Base-by-base conservation (phyloP, 1,140 invertebrate species). In the Hylaeus anthracinus region DNA sequence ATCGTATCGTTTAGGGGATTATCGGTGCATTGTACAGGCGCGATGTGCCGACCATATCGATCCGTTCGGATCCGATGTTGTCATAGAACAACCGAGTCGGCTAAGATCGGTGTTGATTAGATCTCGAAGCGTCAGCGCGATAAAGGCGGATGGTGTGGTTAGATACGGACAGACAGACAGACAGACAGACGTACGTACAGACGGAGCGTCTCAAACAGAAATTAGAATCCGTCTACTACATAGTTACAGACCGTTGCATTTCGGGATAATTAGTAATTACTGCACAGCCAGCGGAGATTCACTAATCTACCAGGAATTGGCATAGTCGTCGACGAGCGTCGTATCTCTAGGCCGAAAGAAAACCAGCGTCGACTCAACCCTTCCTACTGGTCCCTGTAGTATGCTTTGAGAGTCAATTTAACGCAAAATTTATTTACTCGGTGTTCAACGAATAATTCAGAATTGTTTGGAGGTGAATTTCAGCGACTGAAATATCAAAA, bases 181-280 rank as follows among this genome's bases (percentile, higher is more conserved):
- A 14, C 37, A 65, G 69, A 69, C 71, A 72, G 75, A n/a, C 67
- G 26, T 37, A n/a, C 37, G 58, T 51, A 66, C 56, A 64, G 80
- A 53, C 26, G 14, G 66, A 72, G 63, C 56, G 67, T 81, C 69
- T 81, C 78, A 72, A 81, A 81, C 69, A 72, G 61, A 55, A 61
- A 82, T 82, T 81, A 82, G 79, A 81, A 56, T 67, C 70, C 71
- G 79, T 80, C 69, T 84, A 73, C 73, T 82, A 51, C 8, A 51
- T 51, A 81, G 72, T 84, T 84, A 81, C 73, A 56, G 37, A 15
- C 9, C 58, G 45, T 64, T 43, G 41, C 61, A 55, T 73, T 63
- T 58, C 48, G 53, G 41, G 71, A 79, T 83, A 85, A 83, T 83
- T 67, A 67, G 64, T 76, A 83, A 80, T 83, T 83, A 67, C 70